A percentile compares a stretch with the other conserved stretches of the same genome.
These are phyloP conservation scores for Plecturocebus donacophilus DNA, from an alignment of 2,113 vertebrate genomes.

Conservation along the genomic window DNA sequence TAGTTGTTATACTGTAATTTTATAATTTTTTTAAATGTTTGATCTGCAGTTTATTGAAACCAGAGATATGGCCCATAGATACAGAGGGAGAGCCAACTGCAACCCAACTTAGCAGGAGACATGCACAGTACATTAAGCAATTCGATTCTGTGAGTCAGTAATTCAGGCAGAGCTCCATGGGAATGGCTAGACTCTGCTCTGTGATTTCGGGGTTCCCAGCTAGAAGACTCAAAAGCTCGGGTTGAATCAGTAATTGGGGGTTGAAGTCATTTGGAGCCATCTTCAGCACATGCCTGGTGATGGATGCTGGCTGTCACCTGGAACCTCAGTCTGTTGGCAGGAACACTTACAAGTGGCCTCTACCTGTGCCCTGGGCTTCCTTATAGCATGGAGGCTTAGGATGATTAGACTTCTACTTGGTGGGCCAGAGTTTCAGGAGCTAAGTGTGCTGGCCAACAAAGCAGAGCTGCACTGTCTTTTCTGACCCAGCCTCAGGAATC, in stretches of 20 bases:
- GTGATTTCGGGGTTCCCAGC: background rate
- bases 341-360: background rate
- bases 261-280: background rate
- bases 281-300: background rate
- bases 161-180: background rate
- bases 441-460: background rate
- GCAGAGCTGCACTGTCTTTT: background rate
- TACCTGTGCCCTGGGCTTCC: background rate
- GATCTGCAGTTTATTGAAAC: background rate
- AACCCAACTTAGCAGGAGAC: background rate
- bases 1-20: background rate
- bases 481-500: background rate
- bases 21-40: background rate
- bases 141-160: background rate
- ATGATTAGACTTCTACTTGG: background rate
- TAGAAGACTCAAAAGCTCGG: background rate
- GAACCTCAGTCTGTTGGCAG: background rate
- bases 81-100: background rate
- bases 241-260: background rate
- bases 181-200: background rate
- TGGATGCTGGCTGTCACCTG: background rate
- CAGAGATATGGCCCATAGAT: background rate
- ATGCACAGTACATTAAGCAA: background rate
- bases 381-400: background rate
- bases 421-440: background rate